Conservation (phyloP, 2,797 vertebrate genomes). For the Vespertilio murinus region DNA sequence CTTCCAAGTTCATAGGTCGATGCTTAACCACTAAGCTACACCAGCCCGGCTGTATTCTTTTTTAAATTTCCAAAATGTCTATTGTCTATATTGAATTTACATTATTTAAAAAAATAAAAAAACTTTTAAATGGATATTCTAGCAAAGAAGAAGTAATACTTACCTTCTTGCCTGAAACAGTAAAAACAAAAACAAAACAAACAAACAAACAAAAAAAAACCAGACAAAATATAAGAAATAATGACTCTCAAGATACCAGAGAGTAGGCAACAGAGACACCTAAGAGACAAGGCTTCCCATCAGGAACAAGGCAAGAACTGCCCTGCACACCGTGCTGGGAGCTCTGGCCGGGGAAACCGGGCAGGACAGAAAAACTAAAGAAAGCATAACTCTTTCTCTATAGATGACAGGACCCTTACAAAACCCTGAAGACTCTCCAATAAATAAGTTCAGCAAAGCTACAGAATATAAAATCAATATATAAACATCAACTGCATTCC, state of each 20-base stretch:
- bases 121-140: not conserved
- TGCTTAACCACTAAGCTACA: too few relatives aligned
- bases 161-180: not conserved
- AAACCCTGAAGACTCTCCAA: not conserved
- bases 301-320: not conserved
- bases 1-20: too few relatives aligned
- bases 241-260: not conserved
- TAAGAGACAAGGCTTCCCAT: not conserved
- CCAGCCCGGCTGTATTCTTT: not conserved
- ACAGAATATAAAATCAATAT: not conserved
- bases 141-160: not conserved
- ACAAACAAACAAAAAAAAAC: not conserved
- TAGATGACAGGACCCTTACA: not conserved
- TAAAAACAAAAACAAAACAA: not conserved
- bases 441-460: not conserved
- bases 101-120: not conserved
- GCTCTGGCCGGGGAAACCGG: not conserved
- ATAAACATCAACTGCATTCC: not conserved
- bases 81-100: not conserved
- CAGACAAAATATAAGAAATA: not conserved
- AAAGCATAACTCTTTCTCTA: not conserved
- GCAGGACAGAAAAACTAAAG: not conserved
- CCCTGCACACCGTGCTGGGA: not conserved
- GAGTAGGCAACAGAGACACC: not conserved
- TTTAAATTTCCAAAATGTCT: constrained; percentile 9